Evolutionary conservation across 2,888 invertebrate genomes (phyloP).

Genomic region (Chorisops tibialis): DNA sequence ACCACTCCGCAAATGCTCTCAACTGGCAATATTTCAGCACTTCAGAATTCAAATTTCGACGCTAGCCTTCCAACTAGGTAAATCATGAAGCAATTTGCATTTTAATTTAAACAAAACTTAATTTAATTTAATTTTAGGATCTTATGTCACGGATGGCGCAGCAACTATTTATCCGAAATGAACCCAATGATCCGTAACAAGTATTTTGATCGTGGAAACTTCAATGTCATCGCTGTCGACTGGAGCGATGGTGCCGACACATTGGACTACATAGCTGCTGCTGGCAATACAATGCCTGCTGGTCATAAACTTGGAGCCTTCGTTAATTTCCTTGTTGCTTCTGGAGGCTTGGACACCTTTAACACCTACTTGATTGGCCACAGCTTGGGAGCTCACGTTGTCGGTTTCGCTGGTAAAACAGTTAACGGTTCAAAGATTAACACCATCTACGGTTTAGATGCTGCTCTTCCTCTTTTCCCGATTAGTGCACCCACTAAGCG

Average conservation of each 20-base stretch:
- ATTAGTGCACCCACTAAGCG: slow-evolving; percentile 36
- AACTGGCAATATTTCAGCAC: slow-evolving; percentile 18
- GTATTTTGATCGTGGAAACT: slow-evolving; percentile 55
- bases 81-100: too few relatives aligned
- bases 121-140: too few relatives aligned
- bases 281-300: slow-evolving; percentile 46
- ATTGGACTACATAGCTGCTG: slow-evolving; percentile 58
- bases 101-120: too few relatives aligned
- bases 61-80: slow-evolving; percentile 25
- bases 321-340: slow-evolving; percentile 50
- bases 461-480: slow-evolving; percentile 38
- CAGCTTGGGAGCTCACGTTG: slow-evolving; percentile 59
- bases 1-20: slow-evolving; percentile 6
- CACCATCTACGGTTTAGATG: too few relatives aligned
- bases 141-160: slow-evolving; percentile 56
- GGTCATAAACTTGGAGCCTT: slow-evolving; percentile 41
- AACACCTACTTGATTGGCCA: slow-evolving; percentile 56
- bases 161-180: slow-evolving; percentile 51
- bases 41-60: slow-evolving; percentile 19
- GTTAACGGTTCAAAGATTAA: slow-evolving; percentile 55
- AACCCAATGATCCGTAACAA: slow-evolving; percentile 40
- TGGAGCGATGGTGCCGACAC: slow-evolving; percentile 57
- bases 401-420: slow-evolving; percentile 58
- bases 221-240: too few relatives aligned
- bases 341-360: slow-evolving; percentile 53